Evolutionary conservation across 1,140 invertebrate species (phyloP).

Genomic region (Leguminivora glycinivorella): DNA sequence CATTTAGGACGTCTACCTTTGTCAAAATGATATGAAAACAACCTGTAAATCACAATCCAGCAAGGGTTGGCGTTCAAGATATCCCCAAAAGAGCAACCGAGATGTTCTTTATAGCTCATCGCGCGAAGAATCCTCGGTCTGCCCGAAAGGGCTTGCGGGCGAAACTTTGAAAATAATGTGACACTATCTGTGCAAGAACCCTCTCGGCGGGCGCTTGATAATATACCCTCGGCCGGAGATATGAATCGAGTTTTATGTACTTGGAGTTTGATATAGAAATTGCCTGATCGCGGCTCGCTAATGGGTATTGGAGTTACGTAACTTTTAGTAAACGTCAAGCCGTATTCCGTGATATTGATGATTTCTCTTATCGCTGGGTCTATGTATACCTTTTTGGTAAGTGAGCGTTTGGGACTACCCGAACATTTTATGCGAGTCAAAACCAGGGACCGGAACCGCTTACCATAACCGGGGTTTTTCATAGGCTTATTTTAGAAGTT

Average conservation of each 20-base stretch:
- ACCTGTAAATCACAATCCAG: conserved; percentile 1
- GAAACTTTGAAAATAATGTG: conserved; percentile 36
- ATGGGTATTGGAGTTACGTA: conserved; percentile 22
- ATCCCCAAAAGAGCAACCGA: conserved; percentile 20
- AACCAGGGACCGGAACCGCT: too few relatives aligned
- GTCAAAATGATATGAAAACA: background rate
- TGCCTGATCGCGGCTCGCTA: background rate
- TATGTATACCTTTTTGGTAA: background rate
- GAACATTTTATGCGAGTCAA: too few relatives aligned
- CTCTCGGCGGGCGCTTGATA: conserved; percentile 27
- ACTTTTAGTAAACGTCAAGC: background rate
- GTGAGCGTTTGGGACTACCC: background rate
- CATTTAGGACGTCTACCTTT: background rate
- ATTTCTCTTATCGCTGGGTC: background rate
- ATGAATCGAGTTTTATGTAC: conserved; percentile 30
- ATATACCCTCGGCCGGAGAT: conserved; percentile 30
- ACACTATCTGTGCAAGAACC: conserved; percentile 34
- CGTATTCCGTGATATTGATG: background rate
- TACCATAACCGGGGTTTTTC: too few relatives aligned
- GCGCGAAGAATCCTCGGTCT: conserved; percentile 8
- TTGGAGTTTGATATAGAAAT: conserved; percentile 26
- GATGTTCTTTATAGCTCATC: conserved; percentile 23
- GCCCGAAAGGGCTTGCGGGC: conserved; percentile 26
- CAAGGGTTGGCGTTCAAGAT: conserved; percentile 5
- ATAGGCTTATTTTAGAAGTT: too few relatives aligned